Conservation (phyloP, 2,113 vertebrate genomes). For the Oryzias curvinotus region DNA sequence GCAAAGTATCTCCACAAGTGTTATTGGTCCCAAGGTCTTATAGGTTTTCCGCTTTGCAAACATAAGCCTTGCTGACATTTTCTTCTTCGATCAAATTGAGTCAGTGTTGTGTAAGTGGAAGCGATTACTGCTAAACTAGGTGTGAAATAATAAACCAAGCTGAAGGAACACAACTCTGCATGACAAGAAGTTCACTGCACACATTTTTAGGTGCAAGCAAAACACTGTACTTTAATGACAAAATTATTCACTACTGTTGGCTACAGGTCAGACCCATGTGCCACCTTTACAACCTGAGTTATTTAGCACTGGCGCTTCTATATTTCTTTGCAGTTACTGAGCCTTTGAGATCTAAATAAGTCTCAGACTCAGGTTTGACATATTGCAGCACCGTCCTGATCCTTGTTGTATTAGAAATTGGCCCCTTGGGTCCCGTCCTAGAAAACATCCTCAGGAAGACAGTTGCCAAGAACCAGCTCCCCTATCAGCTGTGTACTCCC, state of each 20-base stretch:
- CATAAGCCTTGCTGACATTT: too few species aligned
- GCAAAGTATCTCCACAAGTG: too few species aligned
- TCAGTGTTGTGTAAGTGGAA: neutral
- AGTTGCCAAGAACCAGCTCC: constrained; percentile 25
- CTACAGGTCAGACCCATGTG: constrained; percentile 4
- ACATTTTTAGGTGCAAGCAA: neutral
- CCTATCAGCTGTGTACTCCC: constrained; percentile 39
- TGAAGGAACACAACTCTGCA: neutral
- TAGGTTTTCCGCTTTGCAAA: too few species aligned
- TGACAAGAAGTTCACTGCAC: neutral
- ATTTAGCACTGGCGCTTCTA: neutral
- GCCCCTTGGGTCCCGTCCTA: constrained; percentile 55
- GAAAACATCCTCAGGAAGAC: constrained; percentile 53
- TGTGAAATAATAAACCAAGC: constrained; percentile 2
- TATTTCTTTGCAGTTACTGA: constrained; percentile 22
- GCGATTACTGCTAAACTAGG: neutral
- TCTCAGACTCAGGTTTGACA: constrained; percentile 31
- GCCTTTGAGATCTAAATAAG: constrained; percentile 49
- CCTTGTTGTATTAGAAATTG: constrained; percentile 55
- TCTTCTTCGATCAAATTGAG: too few species aligned
- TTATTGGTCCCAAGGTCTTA: too few species aligned
- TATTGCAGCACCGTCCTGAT: constrained; percentile 34
- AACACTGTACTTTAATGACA: neutral
- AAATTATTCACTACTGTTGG: neutral
- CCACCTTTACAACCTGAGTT: constrained; percentile 17